Evolutionary conservation across 2,113 vertebrate species (phyloP).

Genomic region (Chinchilla lanigera): DNA sequence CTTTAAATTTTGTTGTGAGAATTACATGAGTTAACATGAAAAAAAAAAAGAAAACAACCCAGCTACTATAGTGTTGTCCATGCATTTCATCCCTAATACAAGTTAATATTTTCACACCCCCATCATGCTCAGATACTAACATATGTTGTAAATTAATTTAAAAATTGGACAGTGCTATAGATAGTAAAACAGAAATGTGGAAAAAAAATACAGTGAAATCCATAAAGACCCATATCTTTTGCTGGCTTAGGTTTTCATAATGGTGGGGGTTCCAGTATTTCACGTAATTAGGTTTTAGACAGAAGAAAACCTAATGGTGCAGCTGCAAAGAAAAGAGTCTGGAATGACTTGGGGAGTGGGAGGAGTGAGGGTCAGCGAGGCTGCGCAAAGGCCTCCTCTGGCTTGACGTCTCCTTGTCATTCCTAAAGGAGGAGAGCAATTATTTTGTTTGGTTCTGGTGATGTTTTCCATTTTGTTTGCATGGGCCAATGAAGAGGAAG

Average conservation of each 20-base stretch:
- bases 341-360: fast-evolving
- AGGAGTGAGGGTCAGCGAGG: not conserved
- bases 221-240: not conserved
- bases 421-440: not conserved
- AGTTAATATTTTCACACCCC: not conserved
- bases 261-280: not conserved
- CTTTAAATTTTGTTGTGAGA: not conserved
- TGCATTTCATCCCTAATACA: not conserved
- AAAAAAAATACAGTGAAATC: not conserved
- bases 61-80: not conserved
- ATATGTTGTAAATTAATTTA: not conserved
- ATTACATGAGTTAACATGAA: not conserved
- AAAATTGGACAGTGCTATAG: not conserved
- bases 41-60: not conserved
- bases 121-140: not conserved
- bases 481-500: not conserved
- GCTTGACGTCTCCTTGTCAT: not conserved
- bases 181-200: not conserved
- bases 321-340: not conserved
- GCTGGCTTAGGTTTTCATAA: not conserved
- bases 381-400: not conserved
- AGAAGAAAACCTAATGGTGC: not conserved
- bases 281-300: not conserved
- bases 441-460: not conserved
- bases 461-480: not conserved